Evolutionary conservation across 2,113 vertebrate species (phyloP), one percentile per base, ranked within the genome.

Genomic region (Notothenia rossii): DNA sequence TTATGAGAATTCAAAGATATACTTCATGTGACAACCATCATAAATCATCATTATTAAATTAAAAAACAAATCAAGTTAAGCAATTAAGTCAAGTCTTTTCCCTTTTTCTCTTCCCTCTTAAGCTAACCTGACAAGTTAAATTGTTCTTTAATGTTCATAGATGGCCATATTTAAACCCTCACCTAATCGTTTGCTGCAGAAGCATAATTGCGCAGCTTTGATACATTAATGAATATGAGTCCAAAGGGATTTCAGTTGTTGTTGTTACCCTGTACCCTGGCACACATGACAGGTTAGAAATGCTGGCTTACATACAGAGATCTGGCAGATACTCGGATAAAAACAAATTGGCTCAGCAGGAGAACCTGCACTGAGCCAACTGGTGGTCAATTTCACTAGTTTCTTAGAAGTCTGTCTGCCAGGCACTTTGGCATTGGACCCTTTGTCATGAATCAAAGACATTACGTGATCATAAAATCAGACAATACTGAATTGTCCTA

Each of bases 161-260:
- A 15, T 33, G 3, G 20, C 1, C 1, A 4, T 45, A 46, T 45
- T 29, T n/a, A 64, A 49, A 43, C 66, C 66, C 29, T 60, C 0
- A 48, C 12, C 8, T 25, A 63, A 45, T 76, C 0, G 11, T 43
- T 63, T 67, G 62, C 14, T 68, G 0, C 46, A 48, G 4, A 14
- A 50, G 12, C 33, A 18, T 43, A 64, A 20, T 63, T 70, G 4
- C 14, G 15, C 18, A 20, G 50, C 33, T 71, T 70, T 84, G 43
- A 80, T 56, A 70, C 49, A 72, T 14, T 4, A 78, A 22, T 72
- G 55, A 65, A 75, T 55, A 15, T 29, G 48, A 79, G 65, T 72
- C 48, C 12, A 14, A 45, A 46, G 33, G 51, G 56, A 69, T 74
- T 45, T 58, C 14, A 22, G 45, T n/a, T 56, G 20, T 33, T 22